Percentiles rank a stretch among this genome's conserved stretches.
These are phyloP conservation scores for Hoplostethus mediterraneus DNA, from an alignment of 2,797 vertebrate species.

Conservation along the genomic window DNA sequence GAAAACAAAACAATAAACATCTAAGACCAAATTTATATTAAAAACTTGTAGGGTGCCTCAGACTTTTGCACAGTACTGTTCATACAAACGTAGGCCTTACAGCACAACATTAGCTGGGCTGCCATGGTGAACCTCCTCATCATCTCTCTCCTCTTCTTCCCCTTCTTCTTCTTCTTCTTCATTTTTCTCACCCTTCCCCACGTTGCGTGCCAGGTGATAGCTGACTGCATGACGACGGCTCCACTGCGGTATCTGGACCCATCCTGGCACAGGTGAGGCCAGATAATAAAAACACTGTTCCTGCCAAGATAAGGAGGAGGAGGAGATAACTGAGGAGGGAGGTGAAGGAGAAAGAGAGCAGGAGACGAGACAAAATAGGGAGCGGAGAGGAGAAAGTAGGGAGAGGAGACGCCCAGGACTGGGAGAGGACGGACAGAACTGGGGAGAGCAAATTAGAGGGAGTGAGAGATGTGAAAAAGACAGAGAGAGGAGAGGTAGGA, in stretches of 20 bases:
- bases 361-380: conserved; percentile 37
- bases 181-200: conserved; percentile 23
- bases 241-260: conserved; percentile 71
- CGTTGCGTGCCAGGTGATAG: conserved; percentile 50
- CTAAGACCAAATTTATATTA: no score
- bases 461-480: neutral
- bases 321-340: conserved; percentile 36
- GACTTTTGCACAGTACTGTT: no score
- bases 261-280: conserved; percentile 69
- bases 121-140: conserved; percentile 9
- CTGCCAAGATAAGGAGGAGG: conserved; percentile 66
- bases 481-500: neutral
- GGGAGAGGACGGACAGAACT: no score
- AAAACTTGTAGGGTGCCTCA: no score
- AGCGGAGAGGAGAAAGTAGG: conserved; percentile 6
- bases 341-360: conserved; percentile 33
- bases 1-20: no score
- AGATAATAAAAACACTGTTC: conserved; percentile 65
- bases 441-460: conserved; percentile 1
- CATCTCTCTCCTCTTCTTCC: conserved; percentile 2
- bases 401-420: neutral
- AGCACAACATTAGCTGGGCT: conserved; percentile 6
- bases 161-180: neutral
- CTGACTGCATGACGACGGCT: conserved; percentile 32
- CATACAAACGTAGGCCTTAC: conserved; percentile 10